Conservation (phyloP, 1,140 invertebrate species). For the Probaryconus sp. region DNA sequence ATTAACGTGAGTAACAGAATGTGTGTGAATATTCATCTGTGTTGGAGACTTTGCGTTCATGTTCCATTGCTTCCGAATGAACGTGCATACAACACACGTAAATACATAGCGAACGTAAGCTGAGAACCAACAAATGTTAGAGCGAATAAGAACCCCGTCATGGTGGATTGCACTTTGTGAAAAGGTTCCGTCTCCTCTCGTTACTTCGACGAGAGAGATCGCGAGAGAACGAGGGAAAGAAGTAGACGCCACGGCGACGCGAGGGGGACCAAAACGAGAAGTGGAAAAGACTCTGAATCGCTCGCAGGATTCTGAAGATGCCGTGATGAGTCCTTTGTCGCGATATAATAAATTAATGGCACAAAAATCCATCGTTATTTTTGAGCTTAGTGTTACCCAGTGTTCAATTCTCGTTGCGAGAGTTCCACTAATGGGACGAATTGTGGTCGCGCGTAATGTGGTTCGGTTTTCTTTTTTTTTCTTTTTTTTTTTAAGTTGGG, state of each 20-base stretch:
- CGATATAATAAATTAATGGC: constrained; percentile 61
- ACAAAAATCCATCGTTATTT: constrained; percentile 28
- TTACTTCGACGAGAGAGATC: constrained; percentile 63
- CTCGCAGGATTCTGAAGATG: constrained; percentile 57
- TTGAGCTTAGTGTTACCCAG: constrained; percentile 1
- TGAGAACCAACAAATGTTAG: constrained; percentile 73
- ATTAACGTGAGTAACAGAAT: constrained; percentile 42
- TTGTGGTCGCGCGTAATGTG: too few relatives aligned
- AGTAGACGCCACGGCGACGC: constrained; percentile 35
- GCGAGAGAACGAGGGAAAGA: constrained; percentile 33
- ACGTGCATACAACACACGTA: constrained; percentile 59
- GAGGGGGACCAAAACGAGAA: constrained; percentile 40
- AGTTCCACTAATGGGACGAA: neutral
- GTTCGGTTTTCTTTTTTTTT: too few relatives aligned
- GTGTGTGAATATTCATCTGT: constrained; percentile 39
- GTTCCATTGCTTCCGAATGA: constrained; percentile 66
- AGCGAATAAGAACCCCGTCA: constrained; percentile 71
- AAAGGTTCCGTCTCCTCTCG: constrained; percentile 72
- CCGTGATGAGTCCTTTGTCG: constrained; percentile 55
- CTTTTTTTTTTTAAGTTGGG: too few relatives aligned
- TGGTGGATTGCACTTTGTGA: constrained; percentile 72
- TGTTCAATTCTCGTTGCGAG: neutral
- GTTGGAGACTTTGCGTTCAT: constrained; percentile 61
- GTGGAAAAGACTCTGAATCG: constrained; percentile 52
- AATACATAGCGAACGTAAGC: constrained; percentile 69